Base-by-base conservation (phyloP, 2,888 invertebrate species). In the Ophioninae sp. region DNA sequence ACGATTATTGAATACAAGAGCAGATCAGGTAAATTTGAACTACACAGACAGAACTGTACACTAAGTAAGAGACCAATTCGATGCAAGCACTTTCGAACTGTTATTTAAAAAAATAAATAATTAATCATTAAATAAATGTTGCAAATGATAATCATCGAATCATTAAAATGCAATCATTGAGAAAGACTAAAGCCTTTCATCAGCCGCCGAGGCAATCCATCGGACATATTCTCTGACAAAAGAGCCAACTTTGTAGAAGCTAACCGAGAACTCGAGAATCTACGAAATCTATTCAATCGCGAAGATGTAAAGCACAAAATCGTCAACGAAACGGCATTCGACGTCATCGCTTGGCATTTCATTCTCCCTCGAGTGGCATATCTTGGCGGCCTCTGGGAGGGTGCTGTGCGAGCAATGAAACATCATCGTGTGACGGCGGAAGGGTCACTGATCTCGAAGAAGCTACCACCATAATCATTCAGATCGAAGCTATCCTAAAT, bases 231-330 rank as follows among this genome's bases (percentile, higher is more conserved):
- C 72, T 86, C 87, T 13, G 89, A 90, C 59, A 86, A 88, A 57
- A 88, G 86, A 7, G 87, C 83, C 0, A 88, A 86, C 13, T 89
- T 89, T 65, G 76, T 86, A 0, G 88, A 88, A 17, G 87, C 88
- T 0, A 70, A 77, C 20, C 68, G 75, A 7, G 80, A 86, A 70
- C 61, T 89, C 30, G 44, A 75, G 59, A 65, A 84, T 30, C 23
- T 82, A 0, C 65, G 50, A 7, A 21, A 64, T 0, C 6, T 57
- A 2, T 67, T 78, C 50, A 72, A 68, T 59, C 50, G 37, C 0
- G 67, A 77, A 39, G 64, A 70, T 10, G 5, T 67, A 5, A 39
- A 20, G 37, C 68, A 6, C 20, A 37, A 59, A 5, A 70, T 81
- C 44, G 13, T 56, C 6, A 70, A 67, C 30, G 41, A 62, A 10